phyloP scores from a whole-genome alignment of 2,888 invertebrate species.

The Ethmia dodecea region DNA sequence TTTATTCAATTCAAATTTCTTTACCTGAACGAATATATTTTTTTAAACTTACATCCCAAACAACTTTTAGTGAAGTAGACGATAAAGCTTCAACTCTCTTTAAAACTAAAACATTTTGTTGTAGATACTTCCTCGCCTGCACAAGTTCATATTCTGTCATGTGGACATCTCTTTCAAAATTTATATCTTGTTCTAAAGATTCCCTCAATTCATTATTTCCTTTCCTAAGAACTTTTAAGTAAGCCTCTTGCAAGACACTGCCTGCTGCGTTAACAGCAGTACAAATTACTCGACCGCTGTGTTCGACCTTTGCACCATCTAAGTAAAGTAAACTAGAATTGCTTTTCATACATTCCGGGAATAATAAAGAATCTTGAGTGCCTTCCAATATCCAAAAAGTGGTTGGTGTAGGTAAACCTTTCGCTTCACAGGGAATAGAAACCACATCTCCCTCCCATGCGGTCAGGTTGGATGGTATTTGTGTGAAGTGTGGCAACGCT shows the following conservation, averaged over 20 bases:
- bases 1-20: too few relatives aligned
- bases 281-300: slow-evolving; percentile 70
- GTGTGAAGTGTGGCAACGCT: slow-evolving; percentile 93
- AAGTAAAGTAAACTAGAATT: slow-evolving; percentile 68
- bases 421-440: slow-evolving; percentile 93
- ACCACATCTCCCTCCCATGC: slow-evolving; percentile 92
- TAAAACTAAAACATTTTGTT: slow-evolving; percentile 88
- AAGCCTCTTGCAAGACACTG: slow-evolving; percentile 71
- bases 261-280: slow-evolving; percentile 71
- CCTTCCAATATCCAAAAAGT: slow-evolving; percentile 98
- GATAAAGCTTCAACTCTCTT: slow-evolving; percentile 81
- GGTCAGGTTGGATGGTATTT: slow-evolving; percentile 91
- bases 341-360: slow-evolving; percentile 71
- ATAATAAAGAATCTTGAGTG: slow-evolving; percentile 81
- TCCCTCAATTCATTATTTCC: slow-evolving; percentile 57
- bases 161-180: slow-evolving; percentile 54
- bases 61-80: slow-evolving; percentile 86
- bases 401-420: slow-evolving; percentile 94
- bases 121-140: slow-evolving; percentile 86
- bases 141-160: slow-evolving; percentile 87
- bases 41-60: slow-evolving; percentile 85
- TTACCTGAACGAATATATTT: neutral
- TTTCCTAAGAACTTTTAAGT: slow-evolving; percentile 65
- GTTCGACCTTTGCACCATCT: slow-evolving; percentile 61
- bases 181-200: slow-evolving; percentile 44